Conservation (phyloP, 2,888 invertebrate species). For the Pollenia angustigena region DNA sequence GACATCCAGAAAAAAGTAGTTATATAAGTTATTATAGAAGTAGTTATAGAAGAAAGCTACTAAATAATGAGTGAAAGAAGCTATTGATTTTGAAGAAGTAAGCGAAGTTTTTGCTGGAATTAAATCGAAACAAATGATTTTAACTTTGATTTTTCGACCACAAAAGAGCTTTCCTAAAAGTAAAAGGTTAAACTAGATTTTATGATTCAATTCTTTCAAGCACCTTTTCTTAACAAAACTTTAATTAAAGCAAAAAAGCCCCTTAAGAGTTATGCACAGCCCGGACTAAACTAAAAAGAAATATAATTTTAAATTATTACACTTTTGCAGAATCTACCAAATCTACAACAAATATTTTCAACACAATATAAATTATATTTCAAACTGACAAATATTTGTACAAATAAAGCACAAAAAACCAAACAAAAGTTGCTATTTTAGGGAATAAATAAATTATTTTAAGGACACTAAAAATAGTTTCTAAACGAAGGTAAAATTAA, state of each 20-base stretch:
- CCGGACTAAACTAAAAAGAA: slow-evolving; percentile 59
- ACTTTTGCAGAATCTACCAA: slow-evolving; percentile 14
- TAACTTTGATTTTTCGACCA: too few relatives aligned
- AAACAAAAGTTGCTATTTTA: background rate
- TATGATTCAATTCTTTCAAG: slow-evolving; percentile 11
- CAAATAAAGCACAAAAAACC: background rate
- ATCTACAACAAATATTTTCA: slow-evolving; percentile 51
- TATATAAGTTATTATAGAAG: too few relatives aligned
- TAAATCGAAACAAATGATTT: too few relatives aligned
- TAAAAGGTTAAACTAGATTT: background rate
- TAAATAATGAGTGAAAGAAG: too few relatives aligned
- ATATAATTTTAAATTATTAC: slow-evolving; percentile 68
- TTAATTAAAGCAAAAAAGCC: slow-evolving; percentile 48
- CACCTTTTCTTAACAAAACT: background rate
- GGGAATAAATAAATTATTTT: slow-evolving; percentile 55
- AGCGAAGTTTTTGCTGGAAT: too few relatives aligned
- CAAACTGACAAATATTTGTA: slow-evolving; percentile 45
- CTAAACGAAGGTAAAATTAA: slow-evolving; percentile 57
- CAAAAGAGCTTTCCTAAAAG: background rate
- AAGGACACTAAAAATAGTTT: slow-evolving; percentile 58
- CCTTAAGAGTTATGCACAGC: slow-evolving; percentile 50
- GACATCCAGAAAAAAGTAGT: too few relatives aligned
- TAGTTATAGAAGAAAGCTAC: too few relatives aligned
- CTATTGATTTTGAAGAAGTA: too few relatives aligned
- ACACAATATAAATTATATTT: slow-evolving; percentile 66